These are phyloP conservation scores for Nomada goodeniana DNA, from an alignment of 2,888 invertebrate genomes.

Conservation along the genomic window DNA sequence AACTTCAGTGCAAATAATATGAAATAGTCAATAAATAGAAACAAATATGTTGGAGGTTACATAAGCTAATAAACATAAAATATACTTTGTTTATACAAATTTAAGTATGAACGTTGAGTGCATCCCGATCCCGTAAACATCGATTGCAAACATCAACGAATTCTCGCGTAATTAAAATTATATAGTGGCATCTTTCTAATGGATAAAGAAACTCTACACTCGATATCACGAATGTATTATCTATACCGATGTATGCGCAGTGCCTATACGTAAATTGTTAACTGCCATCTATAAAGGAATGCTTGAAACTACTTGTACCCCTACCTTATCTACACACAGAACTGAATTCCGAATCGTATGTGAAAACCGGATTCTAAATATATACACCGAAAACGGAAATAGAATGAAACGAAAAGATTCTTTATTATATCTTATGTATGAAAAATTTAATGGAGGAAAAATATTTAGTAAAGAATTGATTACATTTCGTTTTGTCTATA, in stretches of 20 bases:
- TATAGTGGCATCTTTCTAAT: neutral
- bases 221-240: too few species aligned
- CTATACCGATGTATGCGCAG: too few species aligned
- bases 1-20: neutral
- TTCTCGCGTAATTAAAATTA: neutral
- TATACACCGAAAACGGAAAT: neutral
- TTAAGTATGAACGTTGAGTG: too few species aligned
- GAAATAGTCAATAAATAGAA: neutral
- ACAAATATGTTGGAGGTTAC: neutral
- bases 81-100: neutral
- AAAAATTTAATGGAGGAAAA: neutral
- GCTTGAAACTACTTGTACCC: too few species aligned
- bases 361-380: too few species aligned
- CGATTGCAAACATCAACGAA: too few species aligned
- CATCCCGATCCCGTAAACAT: too few species aligned
- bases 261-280: too few species aligned
- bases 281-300: too few species aligned
- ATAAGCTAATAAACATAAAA: conserved; percentile 30
- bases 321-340: too few species aligned
- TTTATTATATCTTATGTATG: neutral
- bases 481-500: neutral
- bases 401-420: neutral
- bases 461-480: neutral
- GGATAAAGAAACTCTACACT: too few species aligned
- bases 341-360: too few species aligned